Percentiles rank a stretch among this genome's conserved stretches.
These are phyloP conservation scores for Uropsilus gracilis DNA, from an alignment of 2,113 vertebrate species.

Conservation along the genomic window DNA sequence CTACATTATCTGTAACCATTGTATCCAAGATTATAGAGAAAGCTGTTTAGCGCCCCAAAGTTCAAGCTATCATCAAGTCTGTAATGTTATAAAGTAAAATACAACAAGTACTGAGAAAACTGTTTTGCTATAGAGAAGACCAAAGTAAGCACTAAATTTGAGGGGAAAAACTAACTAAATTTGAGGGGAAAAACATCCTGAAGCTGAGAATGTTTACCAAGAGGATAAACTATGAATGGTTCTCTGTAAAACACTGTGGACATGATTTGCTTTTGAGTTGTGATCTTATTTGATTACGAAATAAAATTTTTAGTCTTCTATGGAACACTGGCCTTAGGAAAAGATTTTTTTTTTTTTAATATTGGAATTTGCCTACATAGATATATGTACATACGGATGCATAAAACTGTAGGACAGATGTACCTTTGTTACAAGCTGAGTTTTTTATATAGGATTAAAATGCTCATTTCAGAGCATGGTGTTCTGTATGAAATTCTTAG, in stretches of 20 bases:
- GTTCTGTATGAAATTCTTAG: slow-evolving; percentile 26
- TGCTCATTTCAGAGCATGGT: slow-evolving; percentile 36
- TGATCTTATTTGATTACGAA: slow-evolving; percentile 8
- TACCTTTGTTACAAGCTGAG: slow-evolving; percentile 46
- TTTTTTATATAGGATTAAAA: slow-evolving; percentile 73
- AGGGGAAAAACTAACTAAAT: slow-evolving; percentile 45
- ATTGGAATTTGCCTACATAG: slow-evolving; percentile 54
- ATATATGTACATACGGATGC: slow-evolving; percentile 66
- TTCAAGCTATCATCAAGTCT: slow-evolving; percentile 12
- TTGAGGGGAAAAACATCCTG: background rate
- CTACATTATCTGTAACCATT: slow-evolving; percentile 49
- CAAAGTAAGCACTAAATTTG: slow-evolving; percentile 45
- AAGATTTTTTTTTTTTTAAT: slow-evolving; percentile 25
- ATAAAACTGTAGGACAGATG: slow-evolving; percentile 38
- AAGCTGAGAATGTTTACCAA: slow-evolving; percentile 66
- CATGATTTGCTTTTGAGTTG: slow-evolving; percentile 6
- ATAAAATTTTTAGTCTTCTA: background rate
- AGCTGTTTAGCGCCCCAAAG: slow-evolving; percentile 53
- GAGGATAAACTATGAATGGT: slow-evolving; percentile 78
- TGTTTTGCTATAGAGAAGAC: slow-evolving; percentile 46
- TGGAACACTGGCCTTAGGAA: slow-evolving; percentile 36
- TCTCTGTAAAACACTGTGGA: slow-evolving; percentile 26
- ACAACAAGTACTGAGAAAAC: background rate
- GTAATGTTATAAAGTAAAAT: background rate
- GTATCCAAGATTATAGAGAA: background rate